These are phyloP conservation scores for Haliaeetus leucogaster DNA, from an alignment of 2,113 vertebrate species.

Conservation along the genomic window DNA sequence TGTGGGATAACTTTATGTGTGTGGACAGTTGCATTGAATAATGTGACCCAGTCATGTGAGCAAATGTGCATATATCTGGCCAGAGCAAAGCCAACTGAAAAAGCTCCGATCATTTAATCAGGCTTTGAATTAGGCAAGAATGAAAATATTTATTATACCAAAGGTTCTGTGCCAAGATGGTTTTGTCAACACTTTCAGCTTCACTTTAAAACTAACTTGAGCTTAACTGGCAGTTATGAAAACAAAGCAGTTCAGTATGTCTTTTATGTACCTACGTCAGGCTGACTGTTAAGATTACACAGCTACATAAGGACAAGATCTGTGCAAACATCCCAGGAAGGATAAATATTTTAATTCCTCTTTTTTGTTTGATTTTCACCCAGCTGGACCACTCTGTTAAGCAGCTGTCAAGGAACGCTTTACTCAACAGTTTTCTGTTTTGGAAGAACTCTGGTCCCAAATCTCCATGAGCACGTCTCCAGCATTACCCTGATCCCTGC, in stretches of 20 bases:
- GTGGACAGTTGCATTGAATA: not conserved
- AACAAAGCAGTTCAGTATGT: not conserved
- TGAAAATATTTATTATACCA: not conserved
- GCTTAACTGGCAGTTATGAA: not conserved
- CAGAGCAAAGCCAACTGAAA: not conserved
- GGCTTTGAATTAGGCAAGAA: not conserved
- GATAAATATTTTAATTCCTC: constrained; percentile 49
- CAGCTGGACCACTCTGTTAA: constrained; percentile 27
- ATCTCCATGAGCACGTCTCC: not conserved
- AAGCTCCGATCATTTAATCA: not conserved
- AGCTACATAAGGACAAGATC: constrained; percentile 5
- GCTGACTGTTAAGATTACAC: not conserved
- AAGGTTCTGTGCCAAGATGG: not conserved
- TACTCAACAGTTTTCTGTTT: not conserved
- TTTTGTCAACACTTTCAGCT: not conserved
- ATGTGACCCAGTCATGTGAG: not conserved
- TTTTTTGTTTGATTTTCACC: not conserved
- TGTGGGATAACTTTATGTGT: not conserved
- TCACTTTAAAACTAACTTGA: not conserved
- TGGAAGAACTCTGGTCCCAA: not conserved
- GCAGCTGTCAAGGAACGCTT: constrained; percentile 22
- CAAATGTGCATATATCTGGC: not conserved
- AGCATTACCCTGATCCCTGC: not conserved
- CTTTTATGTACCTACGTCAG: not conserved
- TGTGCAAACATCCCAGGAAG: constrained; percentile 35